Percentiles rank a stretch among this genome's conserved stretches.
Conservation (phyloP, 2,888 invertebrate genomes). For the Apamea crenata region DNA sequence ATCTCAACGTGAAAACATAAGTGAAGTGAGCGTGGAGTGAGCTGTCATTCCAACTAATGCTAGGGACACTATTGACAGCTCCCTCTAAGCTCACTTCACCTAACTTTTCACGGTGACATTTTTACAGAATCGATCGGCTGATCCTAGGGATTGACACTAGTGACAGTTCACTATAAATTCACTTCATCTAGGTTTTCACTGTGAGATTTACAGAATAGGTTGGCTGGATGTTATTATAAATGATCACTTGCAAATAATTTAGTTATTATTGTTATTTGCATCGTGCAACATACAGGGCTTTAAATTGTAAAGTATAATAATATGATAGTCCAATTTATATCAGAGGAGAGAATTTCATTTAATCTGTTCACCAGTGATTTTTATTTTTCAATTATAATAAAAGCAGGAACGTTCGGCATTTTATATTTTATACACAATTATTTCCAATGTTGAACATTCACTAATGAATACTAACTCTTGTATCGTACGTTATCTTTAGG, state of each 20-base stretch:
- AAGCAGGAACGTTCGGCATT: constrained; percentile 39
- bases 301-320: background rate
- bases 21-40: too few species aligned
- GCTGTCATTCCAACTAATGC: too few species aligned
- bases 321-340: background rate
- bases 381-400: constrained; percentile 44
- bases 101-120: too few species aligned
- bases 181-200: too few species aligned
- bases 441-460: constrained; percentile 59
- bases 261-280: constrained; percentile 10
- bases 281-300: constrained; percentile 5
- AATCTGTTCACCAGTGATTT: constrained; percentile 25
- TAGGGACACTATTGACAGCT: too few species aligned
- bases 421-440: constrained; percentile 55
- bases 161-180: too few species aligned
- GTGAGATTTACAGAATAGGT: too few species aligned
- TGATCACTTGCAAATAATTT: background rate
- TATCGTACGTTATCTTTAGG: constrained; percentile 67
- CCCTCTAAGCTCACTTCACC: too few species aligned
- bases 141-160: too few species aligned
- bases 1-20: too few species aligned
- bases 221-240: too few species aligned
- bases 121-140: too few species aligned
- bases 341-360: constrained; percentile 16
- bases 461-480: constrained; percentile 52